Evolutionary conservation across 2,888 invertebrate genomes (phyloP), one percentile per base, ranked within the genome.

Genomic region (Drosophila borealis): DNA sequence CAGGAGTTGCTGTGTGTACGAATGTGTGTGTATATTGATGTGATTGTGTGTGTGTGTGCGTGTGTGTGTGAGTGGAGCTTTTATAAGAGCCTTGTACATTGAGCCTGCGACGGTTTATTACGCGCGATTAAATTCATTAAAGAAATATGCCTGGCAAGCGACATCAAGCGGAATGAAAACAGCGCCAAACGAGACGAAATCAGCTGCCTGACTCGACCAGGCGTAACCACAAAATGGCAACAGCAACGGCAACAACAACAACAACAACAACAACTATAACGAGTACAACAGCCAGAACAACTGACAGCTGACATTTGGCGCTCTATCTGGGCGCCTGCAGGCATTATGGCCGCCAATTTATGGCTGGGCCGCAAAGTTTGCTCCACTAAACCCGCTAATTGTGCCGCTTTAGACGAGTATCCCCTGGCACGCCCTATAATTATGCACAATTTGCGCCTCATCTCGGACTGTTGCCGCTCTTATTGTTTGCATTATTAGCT

Each of bases 101-200:
- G 74, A 81, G 73, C 67, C 76, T 79, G 80, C 78, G 57, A 62
- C 73, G 74, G 87, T 82, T 88, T 90, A 90, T 90, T 86, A 85
- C 80, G 81, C 80, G 84, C 89, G 83, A 89, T 90, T 90, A 90
- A 91, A 90, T 89, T 89, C 88, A 90, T 91, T 90, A 89, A 91
- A 89, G 83, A 77, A 88, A 79, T 85, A 74, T 77, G 68, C 68
- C 80, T 54, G 67, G 62, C 67, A 50, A 64, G 63, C 67, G 73
- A 69, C 69, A 75, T 80, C 59, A 64, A 76, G 74, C 60, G 74
- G 70, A 80, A 73, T 65, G 60, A 78, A 69, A 77, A 53, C 56
- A 48, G 37, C 25, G 25, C 59, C 62, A 73, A 63, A 61, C 56
- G 62, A 44, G 63, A 62, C 49, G 56, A 73, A 65, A 76, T 73